phyloP scores from a whole-genome alignment of 2,113 vertebrate species.

The Eolophus roseicapilla region DNA sequence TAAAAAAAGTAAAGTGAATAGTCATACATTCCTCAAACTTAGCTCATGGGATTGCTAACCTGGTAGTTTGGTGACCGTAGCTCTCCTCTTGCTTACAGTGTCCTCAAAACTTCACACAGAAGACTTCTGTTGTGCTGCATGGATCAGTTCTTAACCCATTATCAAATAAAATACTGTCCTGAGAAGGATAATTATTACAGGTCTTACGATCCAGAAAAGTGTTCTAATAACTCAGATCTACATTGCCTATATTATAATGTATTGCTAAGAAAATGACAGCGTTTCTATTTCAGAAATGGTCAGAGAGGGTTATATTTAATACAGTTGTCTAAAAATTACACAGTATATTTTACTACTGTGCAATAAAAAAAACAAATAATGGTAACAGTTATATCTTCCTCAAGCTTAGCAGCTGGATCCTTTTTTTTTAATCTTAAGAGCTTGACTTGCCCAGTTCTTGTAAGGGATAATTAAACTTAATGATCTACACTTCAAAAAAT shows the following conservation, averaged over 20 bases:
- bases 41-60: not conserved
- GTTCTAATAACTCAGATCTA: not conserved
- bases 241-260: not conserved
- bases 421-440: not conserved
- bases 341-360: not conserved
- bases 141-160: not conserved
- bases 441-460: not conserved
- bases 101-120: not conserved
- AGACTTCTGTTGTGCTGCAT: not conserved
- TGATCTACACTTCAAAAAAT: not conserved
- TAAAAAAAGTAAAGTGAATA: not conserved
- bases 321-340: not conserved
- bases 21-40: not conserved
- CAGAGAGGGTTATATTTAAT: not conserved
- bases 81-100: not conserved
- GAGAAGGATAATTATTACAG: not conserved
- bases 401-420: not conserved
- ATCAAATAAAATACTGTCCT: not conserved
- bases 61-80: not conserved
- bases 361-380: not conserved
- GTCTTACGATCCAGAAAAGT: not conserved
- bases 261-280: not conserved
- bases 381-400: not conserved
- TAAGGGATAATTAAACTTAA: slow-evolving; percentile 9
- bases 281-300: not conserved